Base-by-base conservation (phyloP, 2,113 vertebrate genomes). In the Orientallactaga bullata region DNA sequence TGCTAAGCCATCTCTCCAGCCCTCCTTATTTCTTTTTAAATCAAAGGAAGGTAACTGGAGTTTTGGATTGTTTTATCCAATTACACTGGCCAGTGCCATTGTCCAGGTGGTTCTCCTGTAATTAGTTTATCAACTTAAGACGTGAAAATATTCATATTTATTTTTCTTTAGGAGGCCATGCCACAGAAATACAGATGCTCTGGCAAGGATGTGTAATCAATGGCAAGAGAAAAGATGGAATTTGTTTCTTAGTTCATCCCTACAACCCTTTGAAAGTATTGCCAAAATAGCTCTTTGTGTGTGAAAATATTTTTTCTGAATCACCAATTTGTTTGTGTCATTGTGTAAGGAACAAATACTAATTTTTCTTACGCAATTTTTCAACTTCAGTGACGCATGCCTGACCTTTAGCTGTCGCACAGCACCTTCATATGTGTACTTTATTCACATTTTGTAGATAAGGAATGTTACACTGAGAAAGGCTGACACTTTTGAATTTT, bases 401-500 rank as follows among this genome's bases (percentile, higher is more conserved):
- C 32, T 88, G 74, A 66, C 83, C 47, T 72, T 84, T 23, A 35
- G 73, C 30, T 83, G 30, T 82, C 55, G 35, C 58, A 81, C 3
- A 74, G 20, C 9, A 77, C 21, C 80, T 89, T 83, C 61, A 66
- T 78, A 26, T 76, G 12, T 37, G 2, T 88, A 26, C 47, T 91
- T 63, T 84, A 13, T 88, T 91, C 12, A 18, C 32, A 23, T 90
- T 91, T 95, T 74, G 61, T 2, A 85, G n/a, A 30, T 37, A 37
- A 94, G 39, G 58, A 95, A 37, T 74, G 88, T 91, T 61, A 95
- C 51, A 88, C 7, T 85, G 73, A 94, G 72, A 89, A 93, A 85
- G 32, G 4, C 76, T 76, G 23, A 89, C 21, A 55, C 81, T 95
- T 85, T 61, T 30, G 20, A 66, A n/a, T 42, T 88, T 79, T 82